These are phyloP conservation scores for Drosophila anomalata DNA, from an alignment of 2,888 invertebrate genomes.

Conservation along the genomic window DNA sequence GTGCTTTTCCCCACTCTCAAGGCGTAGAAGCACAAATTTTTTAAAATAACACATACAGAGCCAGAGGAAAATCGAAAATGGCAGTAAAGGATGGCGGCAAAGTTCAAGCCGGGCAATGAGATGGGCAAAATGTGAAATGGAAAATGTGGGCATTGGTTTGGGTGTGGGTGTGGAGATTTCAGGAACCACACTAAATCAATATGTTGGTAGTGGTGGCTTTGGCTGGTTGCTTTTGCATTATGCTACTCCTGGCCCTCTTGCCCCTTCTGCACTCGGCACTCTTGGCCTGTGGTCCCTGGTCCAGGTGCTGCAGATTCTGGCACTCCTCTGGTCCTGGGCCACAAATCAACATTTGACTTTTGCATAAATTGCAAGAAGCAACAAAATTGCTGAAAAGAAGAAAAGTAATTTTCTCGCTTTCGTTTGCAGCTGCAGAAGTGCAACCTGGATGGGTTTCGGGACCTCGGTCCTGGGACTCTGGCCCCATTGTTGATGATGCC, in stretches of 20 bases:
- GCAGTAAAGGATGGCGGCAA: slow-evolving; percentile 11
- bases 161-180: slow-evolving; percentile 20
- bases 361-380: slow-evolving; percentile 76
- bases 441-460: slow-evolving; percentile 14
- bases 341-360: slow-evolving; percentile 80
- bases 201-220: slow-evolving; percentile 41
- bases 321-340: slow-evolving; percentile 41
- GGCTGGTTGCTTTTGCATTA: slow-evolving; percentile 21
- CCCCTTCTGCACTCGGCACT: slow-evolving; percentile 6
- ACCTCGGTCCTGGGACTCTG: slow-evolving; percentile 8
- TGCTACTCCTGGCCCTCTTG: slow-evolving; percentile 7
- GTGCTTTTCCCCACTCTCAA: slow-evolving; percentile 44
- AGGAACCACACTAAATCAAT: slow-evolving; percentile 66
- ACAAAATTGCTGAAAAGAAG: slow-evolving; percentile 57
- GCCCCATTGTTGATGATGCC: slow-evolving; percentile 57
- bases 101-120: slow-evolving; percentile 21
- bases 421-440: slow-evolving; percentile 56
- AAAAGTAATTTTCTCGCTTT: slow-evolving; percentile 73
- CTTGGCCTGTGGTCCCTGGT: slow-evolving; percentile 17
- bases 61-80: slow-evolving; percentile 19
- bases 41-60: slow-evolving; percentile 50
- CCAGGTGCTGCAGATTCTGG: neutral
- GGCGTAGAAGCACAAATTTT: slow-evolving; percentile 56
- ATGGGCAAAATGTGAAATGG: slow-evolving; percentile 19
- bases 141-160: neutral